A percentile compares a stretch with the other conserved stretches of the same genome.
These are phyloP conservation scores for Arvicanthis niloticus DNA, from an alignment of 2,113 vertebrate species.

Conservation along the genomic window DNA sequence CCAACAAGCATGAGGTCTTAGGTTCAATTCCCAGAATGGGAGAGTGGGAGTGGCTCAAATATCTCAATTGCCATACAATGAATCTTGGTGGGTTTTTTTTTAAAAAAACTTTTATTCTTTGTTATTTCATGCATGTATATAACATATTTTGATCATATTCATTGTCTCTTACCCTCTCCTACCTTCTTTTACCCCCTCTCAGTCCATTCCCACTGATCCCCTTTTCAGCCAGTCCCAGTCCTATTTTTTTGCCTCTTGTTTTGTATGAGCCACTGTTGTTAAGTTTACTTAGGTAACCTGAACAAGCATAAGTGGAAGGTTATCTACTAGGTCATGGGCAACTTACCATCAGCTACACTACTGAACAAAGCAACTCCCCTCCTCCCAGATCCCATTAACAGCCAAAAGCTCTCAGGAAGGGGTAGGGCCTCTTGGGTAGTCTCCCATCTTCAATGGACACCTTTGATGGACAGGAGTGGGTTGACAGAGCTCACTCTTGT, in stretches of 20 bases:
- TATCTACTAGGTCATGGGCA: background rate
- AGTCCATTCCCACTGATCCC: background rate
- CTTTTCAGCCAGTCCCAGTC: background rate
- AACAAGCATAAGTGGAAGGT: no score
- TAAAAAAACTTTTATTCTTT: background rate
- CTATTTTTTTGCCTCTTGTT: background rate
- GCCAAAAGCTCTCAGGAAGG: background rate
- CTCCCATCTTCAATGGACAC: background rate
- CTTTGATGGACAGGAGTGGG: no score
- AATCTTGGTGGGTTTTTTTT: background rate
- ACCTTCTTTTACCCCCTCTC: background rate
- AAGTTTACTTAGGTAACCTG: background rate
- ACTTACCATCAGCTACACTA: background rate
- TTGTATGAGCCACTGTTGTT: background rate
- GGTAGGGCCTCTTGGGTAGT: background rate
- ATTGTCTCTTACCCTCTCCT: background rate
- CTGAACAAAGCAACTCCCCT: background rate
- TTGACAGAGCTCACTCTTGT: background rate
- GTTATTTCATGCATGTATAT: background rate
- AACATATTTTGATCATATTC: background rate
- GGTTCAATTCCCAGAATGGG: background rate
- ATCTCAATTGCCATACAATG: background rate
- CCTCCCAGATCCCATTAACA: background rate
- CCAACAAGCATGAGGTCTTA: background rate
- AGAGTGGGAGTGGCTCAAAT: background rate